Percentiles rank a stretch among this genome's conserved stretches.
Evolutionary conservation across 2,797 vertebrate species (phyloP).

Genomic region (Pteronotus mesoamericanus): DNA sequence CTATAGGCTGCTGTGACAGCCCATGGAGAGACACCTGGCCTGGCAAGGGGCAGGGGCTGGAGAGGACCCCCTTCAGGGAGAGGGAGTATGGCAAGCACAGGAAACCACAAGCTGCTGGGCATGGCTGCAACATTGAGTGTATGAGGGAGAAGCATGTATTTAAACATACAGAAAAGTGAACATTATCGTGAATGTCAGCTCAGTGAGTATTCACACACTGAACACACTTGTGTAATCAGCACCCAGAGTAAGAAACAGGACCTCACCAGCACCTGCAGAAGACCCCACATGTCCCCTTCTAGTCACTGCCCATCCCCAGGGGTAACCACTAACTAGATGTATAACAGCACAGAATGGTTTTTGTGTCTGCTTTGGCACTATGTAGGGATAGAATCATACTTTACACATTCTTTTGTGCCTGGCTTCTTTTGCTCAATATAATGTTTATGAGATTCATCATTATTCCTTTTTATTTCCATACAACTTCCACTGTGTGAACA

Average conservation of each 20-base stretch:
- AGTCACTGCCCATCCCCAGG: not conserved
- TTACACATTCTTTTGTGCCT: not conserved
- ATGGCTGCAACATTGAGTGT: not conserved
- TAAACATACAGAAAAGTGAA: not conserved
- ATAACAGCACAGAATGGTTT: not conserved
- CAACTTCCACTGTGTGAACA: not conserved
- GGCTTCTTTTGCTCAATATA: not conserved
- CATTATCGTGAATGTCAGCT: not conserved
- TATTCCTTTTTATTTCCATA: not conserved
- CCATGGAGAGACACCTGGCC: not conserved
- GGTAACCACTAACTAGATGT: not conserved
- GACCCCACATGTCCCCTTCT: not conserved
- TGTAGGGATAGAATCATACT: not conserved
- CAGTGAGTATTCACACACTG: not conserved
- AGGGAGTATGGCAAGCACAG: not conserved
- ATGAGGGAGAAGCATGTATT: not conserved
- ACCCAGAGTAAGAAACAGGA: not conserved
- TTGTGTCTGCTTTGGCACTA: not conserved
- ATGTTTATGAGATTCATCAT: not conserved
- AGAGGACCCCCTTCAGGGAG: not conserved
- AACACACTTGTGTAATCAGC: not conserved
- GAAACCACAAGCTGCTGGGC: not conserved
- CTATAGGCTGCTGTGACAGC: not conserved
- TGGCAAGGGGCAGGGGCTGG: not conserved
- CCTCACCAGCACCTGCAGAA: not conserved